Evolutionary conservation across 23 tunicate species (phyloP).

Genomic region (Ciona savignyi): DNA sequence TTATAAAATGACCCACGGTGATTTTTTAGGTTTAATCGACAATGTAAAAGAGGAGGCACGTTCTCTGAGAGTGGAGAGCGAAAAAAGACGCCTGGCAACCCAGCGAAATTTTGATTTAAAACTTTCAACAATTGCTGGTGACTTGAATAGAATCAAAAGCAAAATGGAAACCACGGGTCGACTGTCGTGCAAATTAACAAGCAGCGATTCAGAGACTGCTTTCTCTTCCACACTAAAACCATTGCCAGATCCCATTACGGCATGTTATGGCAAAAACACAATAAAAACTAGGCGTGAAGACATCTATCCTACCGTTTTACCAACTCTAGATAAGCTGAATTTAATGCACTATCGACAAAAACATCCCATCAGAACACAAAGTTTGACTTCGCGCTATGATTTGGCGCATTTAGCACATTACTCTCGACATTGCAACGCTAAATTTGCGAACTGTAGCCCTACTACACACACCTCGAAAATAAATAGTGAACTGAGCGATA

Average conservation of each 20-base stretch:
- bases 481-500: too few species aligned
- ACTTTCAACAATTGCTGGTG: slow-evolving; percentile 29
- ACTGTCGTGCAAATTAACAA: background rate
- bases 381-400: background rate
- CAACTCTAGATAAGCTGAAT: too few species aligned
- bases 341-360: too few species aligned
- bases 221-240: background rate
- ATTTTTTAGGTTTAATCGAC: slow-evolving; percentile 67
- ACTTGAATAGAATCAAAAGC: slow-evolving; percentile 25
- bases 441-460: background rate
- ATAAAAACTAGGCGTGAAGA: background rate
- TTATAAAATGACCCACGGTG: too few species aligned
- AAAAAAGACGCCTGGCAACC: slow-evolving; percentile 41
- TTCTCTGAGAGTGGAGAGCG: slow-evolving; percentile 43
- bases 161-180: slow-evolving; percentile 6
- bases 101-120: slow-evolving; percentile 45
- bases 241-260: too few species aligned
- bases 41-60: slow-evolving; percentile 54
- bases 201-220: background rate
- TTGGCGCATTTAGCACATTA: background rate
- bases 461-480: background rate
- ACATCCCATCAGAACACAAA: background rate
- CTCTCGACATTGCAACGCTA: background rate
- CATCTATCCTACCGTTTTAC: background rate
- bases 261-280: too few species aligned